A percentile compares a stretch with the other conserved stretches of the same genome.
Evolutionary conservation across 1,140 invertebrate genomes (phyloP).

Genomic region (Nautilus pompilius): DNA sequence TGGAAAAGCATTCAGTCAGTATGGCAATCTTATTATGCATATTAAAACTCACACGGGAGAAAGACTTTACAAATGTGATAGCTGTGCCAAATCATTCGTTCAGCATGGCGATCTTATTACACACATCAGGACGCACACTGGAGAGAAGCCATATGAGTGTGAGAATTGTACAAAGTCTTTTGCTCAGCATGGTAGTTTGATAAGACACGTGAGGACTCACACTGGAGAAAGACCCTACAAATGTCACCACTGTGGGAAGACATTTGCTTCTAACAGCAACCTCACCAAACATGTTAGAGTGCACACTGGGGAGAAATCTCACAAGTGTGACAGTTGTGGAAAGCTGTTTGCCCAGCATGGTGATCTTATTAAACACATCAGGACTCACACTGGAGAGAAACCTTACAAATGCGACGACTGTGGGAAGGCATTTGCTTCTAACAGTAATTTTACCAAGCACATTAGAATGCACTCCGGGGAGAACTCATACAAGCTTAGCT

Average conservation of each 20-base stretch:
- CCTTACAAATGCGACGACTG: slow-evolving; percentile 12
- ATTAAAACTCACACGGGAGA: slow-evolving; percentile 27
- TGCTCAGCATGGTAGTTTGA: slow-evolving; percentile 7
- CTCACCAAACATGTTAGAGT: slow-evolving; percentile 1
- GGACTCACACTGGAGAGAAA: slow-evolving; percentile 7
- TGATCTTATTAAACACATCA: neutral
- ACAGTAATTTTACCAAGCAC: slow-evolving; percentile 8
- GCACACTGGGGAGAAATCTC: slow-evolving; percentile 9
- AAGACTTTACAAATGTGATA: slow-evolving; percentile 25
- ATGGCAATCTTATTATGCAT: slow-evolving; percentile 11
- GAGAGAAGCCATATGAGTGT: slow-evolving; percentile 8
- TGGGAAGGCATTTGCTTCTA: slow-evolving; percentile 8
- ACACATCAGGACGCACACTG: slow-evolving; percentile 7
- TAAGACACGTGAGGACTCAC: slow-evolving; percentile 56
- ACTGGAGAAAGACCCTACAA: slow-evolving; percentile 85
- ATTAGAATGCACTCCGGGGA: slow-evolving; percentile 7
- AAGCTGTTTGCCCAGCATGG: neutral
- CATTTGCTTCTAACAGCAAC: slow-evolving; percentile 59
- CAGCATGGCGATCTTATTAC: slow-evolving; percentile 2
- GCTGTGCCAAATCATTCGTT: slow-evolving; percentile 37
- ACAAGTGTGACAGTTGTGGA: neutral
- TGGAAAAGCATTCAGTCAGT: slow-evolving; percentile 9
- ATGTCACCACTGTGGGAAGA: slow-evolving; percentile 80
- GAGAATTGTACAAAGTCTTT: neutral
- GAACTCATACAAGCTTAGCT: slow-evolving; percentile 9